Evolutionary conservation across 2,888 invertebrate species (phyloP), one percentile per base, ranked within the genome.

Genomic region (Drosophila crucigera): DNA sequence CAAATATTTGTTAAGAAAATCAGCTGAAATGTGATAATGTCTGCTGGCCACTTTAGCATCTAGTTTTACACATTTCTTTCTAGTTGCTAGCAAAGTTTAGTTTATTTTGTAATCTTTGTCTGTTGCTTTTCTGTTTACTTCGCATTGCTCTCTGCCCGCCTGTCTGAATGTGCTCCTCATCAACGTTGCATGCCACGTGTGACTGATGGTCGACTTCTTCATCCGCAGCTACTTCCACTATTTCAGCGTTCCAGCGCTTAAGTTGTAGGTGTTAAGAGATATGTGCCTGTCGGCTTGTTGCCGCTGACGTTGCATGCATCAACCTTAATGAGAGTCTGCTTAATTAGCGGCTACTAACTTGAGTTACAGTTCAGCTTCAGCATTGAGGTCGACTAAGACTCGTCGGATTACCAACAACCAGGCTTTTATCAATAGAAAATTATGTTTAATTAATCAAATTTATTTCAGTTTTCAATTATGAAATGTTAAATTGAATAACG

Each of bases 251-350:
- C 35, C 49, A 55, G 35, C 41, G 25, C 35, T 19, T 16, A 25
- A 47, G 49, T 56, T 75, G 53, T 52, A 78, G 81, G 82, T 83
- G 82, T 73, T 70, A 78, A 76, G 55, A 81, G 82, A 82, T 73
- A 71, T 62, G 56, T 60, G 70, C 59, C 47, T 33, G 53, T 66
- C 43, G 68, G 50, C 61, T 33, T 37, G 37, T 63, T 60, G 68
- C 47, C 56, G 19, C 68, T 70, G 74, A 65, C 68, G 81, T 65
- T 78, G 82, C 84, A 81, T 76, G 59, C 71, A 81, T 72, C 84
- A 76, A 70, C 43, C 78, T 41, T 56, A 82, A 83, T 83, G 78
- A 76, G 82, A 66, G 56, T 68, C 78, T 68, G 73, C 73, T 78
- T 84, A 78, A 81, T 82, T 84, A 82, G 82, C 70, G 54, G 62